Evolutionary conservation across 2,113 vertebrate genomes (phyloP).

Genomic region (Pollimyrus isidori): DNA sequence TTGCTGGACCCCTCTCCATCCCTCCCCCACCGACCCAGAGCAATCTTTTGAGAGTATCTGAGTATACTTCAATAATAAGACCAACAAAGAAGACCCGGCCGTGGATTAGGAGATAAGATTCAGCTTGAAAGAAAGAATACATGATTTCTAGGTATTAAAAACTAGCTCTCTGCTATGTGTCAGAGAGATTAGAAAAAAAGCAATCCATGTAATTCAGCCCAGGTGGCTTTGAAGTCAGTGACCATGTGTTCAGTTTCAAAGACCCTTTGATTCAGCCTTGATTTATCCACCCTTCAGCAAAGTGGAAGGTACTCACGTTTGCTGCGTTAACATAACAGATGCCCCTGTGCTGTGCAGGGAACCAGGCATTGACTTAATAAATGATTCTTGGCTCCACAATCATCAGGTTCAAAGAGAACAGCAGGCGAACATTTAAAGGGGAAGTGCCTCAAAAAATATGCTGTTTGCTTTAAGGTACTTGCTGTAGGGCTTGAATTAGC

Average conservation of each 20-base stretch:
- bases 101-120: background rate
- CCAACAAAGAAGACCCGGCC: background rate
- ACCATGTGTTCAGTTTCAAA: background rate
- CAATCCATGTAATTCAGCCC: background rate
- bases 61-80: background rate
- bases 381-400: background rate
- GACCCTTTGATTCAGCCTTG: background rate
- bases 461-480: background rate
- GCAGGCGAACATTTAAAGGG: background rate
- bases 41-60: background rate
- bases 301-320: background rate
- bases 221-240: slow-evolving; percentile 1
- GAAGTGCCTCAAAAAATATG: background rate
- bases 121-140: background rate
- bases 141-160: background rate
- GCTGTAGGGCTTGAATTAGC: background rate
- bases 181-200: background rate
- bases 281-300: background rate
- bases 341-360: background rate
- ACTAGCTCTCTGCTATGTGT: background rate
- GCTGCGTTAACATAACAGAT: background rate
- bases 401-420: background rate
- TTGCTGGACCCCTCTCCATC: background rate
- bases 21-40: background rate
- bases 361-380: background rate